Conservation (phyloP, 2,797 vertebrate genomes). For the Cuniculus paca region DNA sequence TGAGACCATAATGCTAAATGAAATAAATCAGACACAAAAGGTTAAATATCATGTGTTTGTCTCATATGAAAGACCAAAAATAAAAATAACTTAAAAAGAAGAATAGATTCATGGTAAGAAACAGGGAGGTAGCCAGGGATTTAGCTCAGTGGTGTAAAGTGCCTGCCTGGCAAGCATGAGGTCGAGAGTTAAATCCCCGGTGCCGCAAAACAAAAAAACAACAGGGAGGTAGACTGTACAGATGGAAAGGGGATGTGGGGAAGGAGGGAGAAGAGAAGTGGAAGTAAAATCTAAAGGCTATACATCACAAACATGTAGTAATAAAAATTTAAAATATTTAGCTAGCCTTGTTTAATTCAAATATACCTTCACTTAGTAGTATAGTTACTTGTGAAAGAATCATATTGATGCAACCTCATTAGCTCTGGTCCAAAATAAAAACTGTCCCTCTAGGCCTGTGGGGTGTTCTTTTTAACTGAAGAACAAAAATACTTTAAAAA, state of each 20-base stretch:
- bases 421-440: slow-evolving; percentile 59
- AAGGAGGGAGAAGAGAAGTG: not conserved
- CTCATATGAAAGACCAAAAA: not conserved
- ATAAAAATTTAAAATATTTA: slow-evolving; percentile 21
- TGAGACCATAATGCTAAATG: not conserved
- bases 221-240: not conserved
- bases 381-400: slow-evolving; percentile 53
- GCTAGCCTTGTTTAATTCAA: slow-evolving; percentile 60
- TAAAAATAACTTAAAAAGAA: not conserved
- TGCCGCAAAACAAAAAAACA: no score
- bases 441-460: slow-evolving; percentile 23
- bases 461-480: slow-evolving; percentile 32
- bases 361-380: slow-evolving; percentile 57
- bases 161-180: no score
- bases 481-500: slow-evolving; percentile 51
- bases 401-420: slow-evolving; percentile 55
- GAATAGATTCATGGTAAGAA: not conserved
- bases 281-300: not conserved
- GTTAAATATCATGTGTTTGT: not conserved
- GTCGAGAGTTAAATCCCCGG: no score
- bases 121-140: not conserved
- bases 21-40: not conserved
- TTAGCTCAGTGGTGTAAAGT: no score
- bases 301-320: not conserved
- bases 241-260: not conserved